Evolutionary conservation across 1,140 invertebrate genomes (phyloP), one percentile per base, ranked within the genome.

Genomic region (Micrasema longulum): DNA sequence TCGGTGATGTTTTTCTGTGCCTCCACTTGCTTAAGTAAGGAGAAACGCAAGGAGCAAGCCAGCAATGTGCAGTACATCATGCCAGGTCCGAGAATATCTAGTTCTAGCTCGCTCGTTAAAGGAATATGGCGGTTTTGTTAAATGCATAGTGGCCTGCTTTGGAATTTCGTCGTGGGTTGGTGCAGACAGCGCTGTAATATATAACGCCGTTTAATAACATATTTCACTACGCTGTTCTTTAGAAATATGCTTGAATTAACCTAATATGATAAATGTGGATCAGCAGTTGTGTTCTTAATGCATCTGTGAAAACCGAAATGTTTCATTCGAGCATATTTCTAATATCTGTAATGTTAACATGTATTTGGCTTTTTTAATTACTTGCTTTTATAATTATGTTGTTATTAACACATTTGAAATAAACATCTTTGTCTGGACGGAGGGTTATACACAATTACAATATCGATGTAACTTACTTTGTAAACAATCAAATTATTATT

Each of bases 41-140:
- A 95, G 81, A 87, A 88, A 43, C 79, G 82, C 65, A 86, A 87
- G 72, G 89, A 91, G 75, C 89, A 91, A 75, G 88, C 91, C 76
- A 90, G 89, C 83, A 93, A 93, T 82, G 89, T 93, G 82, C 93
- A 94, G 82, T 94, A 94, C 87, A 91, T 94, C 78, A 94, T 95
- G 92, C 93, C 91, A 92, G 91, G 92, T 92, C 81, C 85, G 87
- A 75, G 57, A 65, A 43, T 48, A 18, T 14, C 11, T n/a, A 48
- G 38, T 12, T 16, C 20, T 20, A 16, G 43, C 22, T 47, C 43
- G 31, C 43, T 62, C 20, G 36, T 62, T n/a, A 18, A 62, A 41
- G 57, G 57, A 62, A 41, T 64, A 64, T 10, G 60, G 60, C 41
- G 43, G 41, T 62, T 60, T 26, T 60, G 43, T 45, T 47, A 7